Conservation (phyloP, 2,797 vertebrate genomes). For the Craterocephalus amniculus region DNA sequence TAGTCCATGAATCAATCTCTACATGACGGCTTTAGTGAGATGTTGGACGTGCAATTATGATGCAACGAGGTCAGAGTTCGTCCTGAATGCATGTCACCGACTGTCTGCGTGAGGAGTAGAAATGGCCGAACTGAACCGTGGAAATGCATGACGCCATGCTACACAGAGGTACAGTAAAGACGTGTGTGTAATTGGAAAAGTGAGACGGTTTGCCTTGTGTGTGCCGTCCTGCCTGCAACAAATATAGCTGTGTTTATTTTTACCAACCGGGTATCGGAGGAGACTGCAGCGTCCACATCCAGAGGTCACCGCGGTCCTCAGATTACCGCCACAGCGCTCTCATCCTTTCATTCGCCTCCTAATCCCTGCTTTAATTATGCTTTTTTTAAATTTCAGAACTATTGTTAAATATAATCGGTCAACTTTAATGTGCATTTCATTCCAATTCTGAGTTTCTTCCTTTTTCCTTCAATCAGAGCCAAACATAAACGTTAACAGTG, state of each 20-base stretch:
- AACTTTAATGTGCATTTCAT: background rate
- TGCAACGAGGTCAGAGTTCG: slow-evolving; percentile 35
- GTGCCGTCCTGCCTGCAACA: background rate
- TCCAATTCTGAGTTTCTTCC: background rate
- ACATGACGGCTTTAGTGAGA: background rate
- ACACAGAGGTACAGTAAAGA: slow-evolving; percentile 20
- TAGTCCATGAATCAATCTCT: background rate
- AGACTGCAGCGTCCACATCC: slow-evolving; percentile 22
- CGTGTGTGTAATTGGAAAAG: background rate
- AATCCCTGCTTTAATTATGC: slow-evolving; percentile 7
- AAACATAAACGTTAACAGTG: background rate
- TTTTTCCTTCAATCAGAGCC: background rate
- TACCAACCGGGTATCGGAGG: slow-evolving; percentile 25
- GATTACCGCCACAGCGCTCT: slow-evolving; percentile 46
- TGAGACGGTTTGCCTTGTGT: too few species aligned
- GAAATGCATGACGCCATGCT: slow-evolving; percentile 6
- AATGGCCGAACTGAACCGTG: background rate
- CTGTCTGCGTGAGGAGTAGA: background rate
- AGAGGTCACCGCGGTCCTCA: slow-evolving; percentile 58
- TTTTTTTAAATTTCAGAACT: background rate
- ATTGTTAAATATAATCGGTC: background rate
- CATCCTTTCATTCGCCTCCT: slow-evolving; percentile 25
- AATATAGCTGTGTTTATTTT: slow-evolving; percentile 55
- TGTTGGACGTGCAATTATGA: slow-evolving; percentile 10
- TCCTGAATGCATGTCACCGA: background rate